Base-by-base conservation (phyloP, 2,888 invertebrate genomes). In the Sericinus montela region DNA sequence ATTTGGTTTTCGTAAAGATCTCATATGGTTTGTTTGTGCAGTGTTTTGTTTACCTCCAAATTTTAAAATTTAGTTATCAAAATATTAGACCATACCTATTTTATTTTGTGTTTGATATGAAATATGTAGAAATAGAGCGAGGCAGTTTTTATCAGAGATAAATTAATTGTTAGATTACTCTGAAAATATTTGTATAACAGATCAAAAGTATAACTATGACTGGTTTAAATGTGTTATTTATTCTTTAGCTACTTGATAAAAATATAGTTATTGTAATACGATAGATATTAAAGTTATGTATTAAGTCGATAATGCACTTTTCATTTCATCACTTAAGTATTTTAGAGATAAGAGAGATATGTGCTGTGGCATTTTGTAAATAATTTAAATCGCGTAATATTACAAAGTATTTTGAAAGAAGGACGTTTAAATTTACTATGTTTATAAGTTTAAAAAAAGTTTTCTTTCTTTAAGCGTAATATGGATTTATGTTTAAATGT, bases 1-100 rank as follows among this genome's bases (percentile, higher is more conserved):
- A 80, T 85, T 88, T 86, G 87, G 88, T 88, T 88, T 88, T 88
- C 88, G 83, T 85, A 77, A 87, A 87, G 88, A 88, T 88, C 88
- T 88, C 88, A 88, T 87, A 86, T 63, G 80, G 80, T 82, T 87
- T 85, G 86, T 88, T 88, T 88, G 87, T 87, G 87, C 83, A 88
- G 88, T 86, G 87, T 88, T 88, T 84, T 87, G 81, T 86, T 88
- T 80, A 83, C 82, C 79, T 80, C 85, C 69, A 87, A 87, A 88
- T 86, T 88, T 88, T 87, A 85, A 81, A 72, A 81, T 72, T 69
- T 72, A 69, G 63, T 67, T 69, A 66, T 69, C 64, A 69, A 69
- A 62, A 69, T 72, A 69, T 69, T 67, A 74, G 65, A 62, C 58
- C 65, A 67, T 65, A 68, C 60, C 61, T 63, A 57, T 59, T 59